A percentile compares a stretch with the other conserved stretches of the same genome.
phyloP scores from a whole-genome alignment of 2,113 vertebrate genomes.

The Miniopterus natalensis region DNA sequence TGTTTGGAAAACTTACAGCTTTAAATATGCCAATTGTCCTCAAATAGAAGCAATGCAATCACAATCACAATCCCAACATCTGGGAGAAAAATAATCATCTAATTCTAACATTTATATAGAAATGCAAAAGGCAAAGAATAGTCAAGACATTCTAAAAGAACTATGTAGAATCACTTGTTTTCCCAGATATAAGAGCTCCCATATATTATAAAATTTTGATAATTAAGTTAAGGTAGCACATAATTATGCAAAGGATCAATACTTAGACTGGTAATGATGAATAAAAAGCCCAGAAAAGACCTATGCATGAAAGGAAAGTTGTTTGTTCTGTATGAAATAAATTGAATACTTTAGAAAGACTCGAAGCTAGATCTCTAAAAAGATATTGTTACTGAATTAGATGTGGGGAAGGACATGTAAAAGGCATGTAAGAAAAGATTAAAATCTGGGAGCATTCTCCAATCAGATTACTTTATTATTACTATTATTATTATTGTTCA shows the following conservation, averaged over 20 bases:
- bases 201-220: background rate
- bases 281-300: background rate
- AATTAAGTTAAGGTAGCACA: background rate
- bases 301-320: background rate
- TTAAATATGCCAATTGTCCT: background rate
- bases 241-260: background rate
- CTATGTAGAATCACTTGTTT: background rate
- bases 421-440: background rate
- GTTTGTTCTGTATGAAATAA: background rate
- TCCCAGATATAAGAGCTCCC: background rate
- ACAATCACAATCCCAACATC: background rate
- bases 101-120: background rate
- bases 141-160: background rate
- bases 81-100: background rate
- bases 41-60: background rate
- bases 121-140: background rate
- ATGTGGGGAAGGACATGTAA: background rate
- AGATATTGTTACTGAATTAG: background rate
- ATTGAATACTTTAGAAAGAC: background rate
- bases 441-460: background rate
- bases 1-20: background rate
- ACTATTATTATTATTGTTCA: too few relatives aligned
- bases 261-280: background rate
- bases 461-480: background rate
- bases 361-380: background rate